Base-by-base conservation (phyloP, 2,797 vertebrate genomes). In the Eulemur albifrons region DNA sequence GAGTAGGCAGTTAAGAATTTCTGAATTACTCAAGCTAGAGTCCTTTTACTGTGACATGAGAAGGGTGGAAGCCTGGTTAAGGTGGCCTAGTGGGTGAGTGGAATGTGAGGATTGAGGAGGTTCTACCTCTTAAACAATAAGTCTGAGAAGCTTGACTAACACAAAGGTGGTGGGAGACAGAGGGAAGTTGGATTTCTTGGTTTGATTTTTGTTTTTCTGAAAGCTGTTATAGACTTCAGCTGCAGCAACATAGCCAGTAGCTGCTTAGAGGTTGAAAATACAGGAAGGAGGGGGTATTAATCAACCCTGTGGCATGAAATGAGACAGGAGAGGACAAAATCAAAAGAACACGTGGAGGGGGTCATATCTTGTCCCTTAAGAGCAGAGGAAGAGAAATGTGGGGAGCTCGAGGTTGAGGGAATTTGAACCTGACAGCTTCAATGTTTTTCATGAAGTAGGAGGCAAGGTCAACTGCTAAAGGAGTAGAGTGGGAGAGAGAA, bases 191-290 rank as follows among this genome's bases (percentile, higher is more conserved):
- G 17, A 94, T 93, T 93, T 93, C 79, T 63, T 81, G 52, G 38
- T 69, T 95, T 91, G 76, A 54, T 54, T 90, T 93, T 93, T 77
- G 40, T 84, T 97, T 88, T 84, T 84, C 76, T 77, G 75, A 81
- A 94, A 95, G 69, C 35, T 96, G 12, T 61, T n/a, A 93, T 35
- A 50, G 89, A 83, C 75, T 92, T 67, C 23, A 40, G 73, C 38
- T 65, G 43, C 17, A 84, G 76, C 30, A 21, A 35, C 38, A 17
- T 45, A 80, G 43, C 59, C 65, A 80, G 57, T 75, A 84, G 57
- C 59, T 85, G 70, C 35, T 81, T 45, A 57, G 35, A 90, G 73
- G 21, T 38, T 75, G 65, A 94, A 94, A 87, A 85, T 48, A 83
- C 25, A 94, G 50, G 72, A 90, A 43, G 81, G 7, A 69, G 48